Percentiles rank a stretch among this genome's conserved stretches.
phyloP scores from a whole-genome alignment of 1,140 invertebrate species.

The Drosophila pruinosa region DNA sequence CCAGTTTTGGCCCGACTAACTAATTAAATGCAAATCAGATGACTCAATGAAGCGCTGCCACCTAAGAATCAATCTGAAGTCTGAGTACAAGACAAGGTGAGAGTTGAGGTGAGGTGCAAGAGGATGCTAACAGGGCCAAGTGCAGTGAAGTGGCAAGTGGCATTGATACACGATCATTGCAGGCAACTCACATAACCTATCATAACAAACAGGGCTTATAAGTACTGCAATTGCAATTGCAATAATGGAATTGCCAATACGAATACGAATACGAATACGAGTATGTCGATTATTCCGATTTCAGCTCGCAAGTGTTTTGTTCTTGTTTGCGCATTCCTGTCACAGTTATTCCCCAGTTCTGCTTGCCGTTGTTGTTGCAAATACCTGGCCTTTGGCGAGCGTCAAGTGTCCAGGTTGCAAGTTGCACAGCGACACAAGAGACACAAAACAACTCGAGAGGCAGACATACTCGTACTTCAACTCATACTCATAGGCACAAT shows the following conservation, averaged over 20 bases:
- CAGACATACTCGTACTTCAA: background rate
- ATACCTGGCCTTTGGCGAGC: slow-evolving; percentile 59
- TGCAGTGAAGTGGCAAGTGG: slow-evolving; percentile 52
- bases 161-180: slow-evolving; percentile 37
- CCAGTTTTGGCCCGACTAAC: background rate
- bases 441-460: background rate
- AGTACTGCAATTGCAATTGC: slow-evolving; percentile 19
- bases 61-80: background rate
- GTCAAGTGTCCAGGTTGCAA: slow-evolving; percentile 63
- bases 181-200: slow-evolving; percentile 36
- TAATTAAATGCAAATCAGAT: slow-evolving; percentile 26
- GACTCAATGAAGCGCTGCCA: slow-evolving; percentile 16
- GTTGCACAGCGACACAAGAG: slow-evolving; percentile 9
- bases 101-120: no score
- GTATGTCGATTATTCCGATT: slow-evolving; percentile 44
- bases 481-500: background rate
- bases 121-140: slow-evolving; percentile 14
- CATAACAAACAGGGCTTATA: slow-evolving; percentile 48
- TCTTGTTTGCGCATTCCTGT: slow-evolving; percentile 71
- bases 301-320: slow-evolving; percentile 53
- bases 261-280: no score
- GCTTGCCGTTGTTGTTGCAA: slow-evolving; percentile 25
- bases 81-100: no score
- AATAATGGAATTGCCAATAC: background rate
- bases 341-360: slow-evolving; percentile 42